Evolutionary conservation across 2,888 invertebrate species (phyloP).

Genomic region (Rhabditoides inermis): DNA sequence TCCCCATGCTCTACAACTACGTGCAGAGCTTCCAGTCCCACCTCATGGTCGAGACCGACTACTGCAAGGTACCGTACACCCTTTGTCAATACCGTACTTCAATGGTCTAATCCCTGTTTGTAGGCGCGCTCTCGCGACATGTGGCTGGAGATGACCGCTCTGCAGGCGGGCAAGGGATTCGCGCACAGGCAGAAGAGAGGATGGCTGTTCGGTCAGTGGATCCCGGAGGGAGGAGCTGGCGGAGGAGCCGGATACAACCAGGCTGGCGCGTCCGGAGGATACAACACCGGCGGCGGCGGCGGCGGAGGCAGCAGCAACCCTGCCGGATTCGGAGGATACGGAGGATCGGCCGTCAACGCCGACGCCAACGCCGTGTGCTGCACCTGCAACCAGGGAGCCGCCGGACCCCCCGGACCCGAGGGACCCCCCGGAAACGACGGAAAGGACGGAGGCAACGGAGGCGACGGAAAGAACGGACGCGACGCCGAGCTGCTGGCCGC

Average conservation of each 20-base stretch:
- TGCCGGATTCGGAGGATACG: conserved; percentile 36
- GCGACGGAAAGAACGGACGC: conserved; percentile 39
- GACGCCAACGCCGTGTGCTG: conserved; percentile 39
- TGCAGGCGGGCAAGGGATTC: conserved; percentile 40
- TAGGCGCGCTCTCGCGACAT: conserved; percentile 41
- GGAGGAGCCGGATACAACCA: conserved; percentile 21
- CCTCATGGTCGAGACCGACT: conserved; percentile 44
- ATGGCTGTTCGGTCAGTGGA: conserved; percentile 44
- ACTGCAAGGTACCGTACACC: conserved; percentile 32
- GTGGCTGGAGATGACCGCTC: conserved; percentile 46
- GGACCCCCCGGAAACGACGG: conserved; percentile 41
- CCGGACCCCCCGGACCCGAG: conserved; percentile 42
- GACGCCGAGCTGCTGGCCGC: conserved; percentile 37
- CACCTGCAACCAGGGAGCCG: conserved; percentile 40
- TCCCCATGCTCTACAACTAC: conserved; percentile 45
- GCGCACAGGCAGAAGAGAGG: conserved; percentile 38
- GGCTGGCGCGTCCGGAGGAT: conserved; percentile 5
- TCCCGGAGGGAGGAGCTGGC: conserved; percentile 36
- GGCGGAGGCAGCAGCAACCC: conserved; percentile 2
- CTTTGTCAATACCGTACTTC: no score
- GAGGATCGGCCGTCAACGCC: conserved; percentile 36
- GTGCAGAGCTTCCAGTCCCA: conserved; percentile 42
- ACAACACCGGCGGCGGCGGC: conserved; percentile 18
- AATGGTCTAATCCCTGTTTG: no score
- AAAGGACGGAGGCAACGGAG: conserved; percentile 37